Conservation (phyloP, 2,888 invertebrate genomes). For the Nebria brevicollis region DNA sequence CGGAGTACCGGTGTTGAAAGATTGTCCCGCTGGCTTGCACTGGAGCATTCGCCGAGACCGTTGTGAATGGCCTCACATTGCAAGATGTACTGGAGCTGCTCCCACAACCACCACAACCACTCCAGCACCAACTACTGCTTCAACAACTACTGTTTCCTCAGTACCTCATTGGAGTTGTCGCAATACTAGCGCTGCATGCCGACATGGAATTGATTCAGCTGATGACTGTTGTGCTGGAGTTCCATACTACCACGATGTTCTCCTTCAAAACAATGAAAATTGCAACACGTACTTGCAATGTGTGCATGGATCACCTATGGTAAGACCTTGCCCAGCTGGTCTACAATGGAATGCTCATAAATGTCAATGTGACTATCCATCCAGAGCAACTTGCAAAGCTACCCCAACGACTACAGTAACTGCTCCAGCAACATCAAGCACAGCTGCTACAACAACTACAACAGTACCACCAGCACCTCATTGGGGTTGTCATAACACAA, state of each 20-base stretch:
- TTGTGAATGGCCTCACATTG: constrained; percentile 30
- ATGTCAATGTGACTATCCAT: constrained; percentile 30
- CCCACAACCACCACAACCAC: constrained; percentile 5
- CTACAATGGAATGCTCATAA: constrained; percentile 36
- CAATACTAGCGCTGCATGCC: constrained; percentile 8
- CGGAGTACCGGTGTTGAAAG: constrained; percentile 19
- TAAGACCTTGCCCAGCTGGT: constrained; percentile 39
- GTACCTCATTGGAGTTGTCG: too few species aligned
- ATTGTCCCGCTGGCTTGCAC: constrained; percentile 33
- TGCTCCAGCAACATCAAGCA: too few species aligned
- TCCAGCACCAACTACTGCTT: neutral
- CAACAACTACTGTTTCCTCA: neutral
- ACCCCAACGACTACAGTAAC: too few species aligned
- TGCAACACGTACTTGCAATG: constrained; percentile 32
- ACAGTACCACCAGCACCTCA: neutral
- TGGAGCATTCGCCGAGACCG: constrained; percentile 24
- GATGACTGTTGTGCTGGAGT: constrained; percentile 35
- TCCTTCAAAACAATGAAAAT: constrained; percentile 23
- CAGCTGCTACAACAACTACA: too few species aligned
- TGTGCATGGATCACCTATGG: constrained; percentile 32
- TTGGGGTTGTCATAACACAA: neutral
- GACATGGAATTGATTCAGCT: constrained; percentile 22
- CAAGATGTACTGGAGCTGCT: constrained; percentile 25
- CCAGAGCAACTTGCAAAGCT: constrained; percentile 19
- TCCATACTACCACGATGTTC: constrained; percentile 28